Base-by-base conservation (phyloP, 2,797 vertebrate genomes). In the Gadopsis bispinosus region DNA sequence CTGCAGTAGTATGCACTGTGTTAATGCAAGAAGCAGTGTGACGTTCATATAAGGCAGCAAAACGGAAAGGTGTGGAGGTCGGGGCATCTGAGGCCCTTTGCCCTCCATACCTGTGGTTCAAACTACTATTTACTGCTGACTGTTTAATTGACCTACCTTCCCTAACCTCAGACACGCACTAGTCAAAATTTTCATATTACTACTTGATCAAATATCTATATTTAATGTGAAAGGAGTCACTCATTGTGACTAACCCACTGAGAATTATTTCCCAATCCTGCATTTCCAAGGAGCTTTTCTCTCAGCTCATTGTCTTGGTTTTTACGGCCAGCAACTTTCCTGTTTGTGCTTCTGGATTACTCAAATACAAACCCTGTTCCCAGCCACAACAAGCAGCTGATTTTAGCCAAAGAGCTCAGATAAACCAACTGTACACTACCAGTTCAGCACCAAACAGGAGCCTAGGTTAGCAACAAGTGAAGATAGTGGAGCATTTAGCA, bases 301-400 rank as follows among this genome's bases (percentile, higher is more conserved):
- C 60, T 69, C 3, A n/a, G 55, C 65, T 77, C 54, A 50, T 31
- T 48, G 58, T 69, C 55, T 70, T 17, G 16, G 4, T 35, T 63
- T 37, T 51, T 48, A 19, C 20, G 35, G 12, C 22, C 12, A 4
- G 0, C 8, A 53, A 43, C 9, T 48, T 41, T 22, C 48, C 12
- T 43, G 33, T 39, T 33, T 4, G 3, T 33, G 26, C 5, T 33
- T 33, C 31, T 39, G n/a, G 26, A 51, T 68, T 45, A 35, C 26
- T 48, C 2, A 2, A 16, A 6, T 45, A 45, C 43, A 45, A 5
- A n/a, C 7, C 8, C 5, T 10, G 47, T 41, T 43, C 47, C 16
- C 29, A 68, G 26, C 55, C 51, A 31, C 56, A 16, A 29, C 16
- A 19, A 31, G 48, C 22, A 71, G 37, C 37, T 39, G 37, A 10